phyloP scores from a whole-genome alignment of 2,113 vertebrate species.

The Sphaerodactylus townsendi region DNA sequence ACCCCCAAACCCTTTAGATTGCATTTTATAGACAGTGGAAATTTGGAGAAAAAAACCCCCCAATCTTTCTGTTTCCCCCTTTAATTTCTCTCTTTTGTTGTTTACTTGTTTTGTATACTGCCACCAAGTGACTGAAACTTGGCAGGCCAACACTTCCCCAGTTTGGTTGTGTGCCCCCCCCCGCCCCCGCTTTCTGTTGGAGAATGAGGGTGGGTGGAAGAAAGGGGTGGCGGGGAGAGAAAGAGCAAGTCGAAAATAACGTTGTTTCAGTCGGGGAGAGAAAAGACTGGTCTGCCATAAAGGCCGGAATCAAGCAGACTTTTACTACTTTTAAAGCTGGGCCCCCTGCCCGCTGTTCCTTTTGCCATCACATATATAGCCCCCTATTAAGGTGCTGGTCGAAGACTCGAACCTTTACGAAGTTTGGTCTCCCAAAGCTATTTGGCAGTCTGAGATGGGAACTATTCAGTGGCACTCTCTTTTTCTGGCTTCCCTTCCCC shows the following conservation, averaged over 20 bases:
- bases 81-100: slow-evolving; percentile 31
- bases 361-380: not conserved
- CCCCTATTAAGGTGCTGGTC: not conserved
- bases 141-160: slow-evolving; percentile 61
- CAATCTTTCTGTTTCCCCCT: no score
- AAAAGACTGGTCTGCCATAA: not conserved
- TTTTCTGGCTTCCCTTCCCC: fast-evolving
- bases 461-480: not conserved
- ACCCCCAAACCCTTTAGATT: not conserved
- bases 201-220: not conserved
- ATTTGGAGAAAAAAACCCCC: no score
- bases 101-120: slow-evolving; percentile 79
- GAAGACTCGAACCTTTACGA: not conserved
- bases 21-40: not conserved
- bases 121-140: slow-evolving; percentile 78
- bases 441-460: slow-evolving; percentile 13
- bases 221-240: not conserved
- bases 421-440: slow-evolving; percentile 16
- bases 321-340: not conserved
- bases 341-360: fast-evolving
- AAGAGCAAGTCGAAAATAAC: not conserved
- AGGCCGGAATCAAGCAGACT: slow-evolving; percentile 1
- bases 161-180: not conserved
- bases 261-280: not conserved
- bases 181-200: not conserved